Conservation (phyloP, 2,888 invertebrate species). For the Drosophila mimica region DNA sequence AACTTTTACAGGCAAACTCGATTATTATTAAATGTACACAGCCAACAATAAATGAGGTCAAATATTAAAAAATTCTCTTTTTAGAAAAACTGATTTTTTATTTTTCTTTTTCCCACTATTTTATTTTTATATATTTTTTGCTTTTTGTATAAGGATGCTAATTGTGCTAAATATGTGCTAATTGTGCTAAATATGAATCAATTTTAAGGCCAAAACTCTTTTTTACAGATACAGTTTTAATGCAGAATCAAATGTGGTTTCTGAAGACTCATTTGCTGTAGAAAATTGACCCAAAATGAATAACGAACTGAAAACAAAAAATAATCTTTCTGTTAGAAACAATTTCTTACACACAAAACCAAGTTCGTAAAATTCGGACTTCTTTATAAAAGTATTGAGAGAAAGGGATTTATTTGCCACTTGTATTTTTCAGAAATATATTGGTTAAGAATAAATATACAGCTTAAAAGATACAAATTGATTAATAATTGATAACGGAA, state of each 20-base stretch:
- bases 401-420: accelerated
- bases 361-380: neutral
- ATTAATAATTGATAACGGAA: neutral
- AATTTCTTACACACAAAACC: neutral
- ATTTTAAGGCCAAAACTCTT: accelerated
- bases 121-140: neutral
- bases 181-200: neutral
- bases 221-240: neutral
- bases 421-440: neutral
- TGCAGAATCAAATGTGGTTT: neutral
- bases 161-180: neutral
- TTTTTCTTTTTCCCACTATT: neutral
- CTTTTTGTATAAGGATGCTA: neutral
- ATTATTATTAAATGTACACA: neutral
- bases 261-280: neutral
- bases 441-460: neutral
- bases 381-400: neutral
- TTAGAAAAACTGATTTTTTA: neutral
- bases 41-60: neutral
- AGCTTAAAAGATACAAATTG: too few relatives aligned
- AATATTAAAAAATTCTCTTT: neutral
- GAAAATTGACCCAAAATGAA: neutral
- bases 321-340: neutral
- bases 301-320: neutral
- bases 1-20: neutral